Percentiles rank a stretch among this genome's conserved stretches.
Conservation (phyloP, 2,888 invertebrate species). For the Drosophila subsilvestris region DNA sequence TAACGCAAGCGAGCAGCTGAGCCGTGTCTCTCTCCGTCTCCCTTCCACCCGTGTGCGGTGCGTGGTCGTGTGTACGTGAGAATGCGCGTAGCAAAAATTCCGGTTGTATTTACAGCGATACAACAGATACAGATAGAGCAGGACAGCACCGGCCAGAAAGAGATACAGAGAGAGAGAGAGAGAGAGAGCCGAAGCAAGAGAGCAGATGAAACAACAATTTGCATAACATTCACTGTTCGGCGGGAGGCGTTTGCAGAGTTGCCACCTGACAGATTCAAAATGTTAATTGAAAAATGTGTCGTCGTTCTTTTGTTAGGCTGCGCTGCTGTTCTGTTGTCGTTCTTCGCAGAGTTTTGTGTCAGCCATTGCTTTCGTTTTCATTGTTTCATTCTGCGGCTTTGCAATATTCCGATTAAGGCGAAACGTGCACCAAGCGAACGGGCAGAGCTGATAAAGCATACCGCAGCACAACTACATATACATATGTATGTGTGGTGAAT, state of each 20-base stretch:
- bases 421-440: constrained; percentile 31
- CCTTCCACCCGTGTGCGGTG: constrained; percentile 25
- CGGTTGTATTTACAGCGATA: constrained; percentile 68
- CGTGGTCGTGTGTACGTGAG: constrained; percentile 64
- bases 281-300: background rate
- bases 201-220: constrained; percentile 20
- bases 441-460: constrained; percentile 24
- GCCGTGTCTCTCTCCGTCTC: constrained; percentile 25
- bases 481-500: background rate
- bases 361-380: constrained; percentile 9
- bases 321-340: background rate
- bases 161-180: constrained; percentile 34
- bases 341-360: background rate
- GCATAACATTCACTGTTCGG: constrained; percentile 25
- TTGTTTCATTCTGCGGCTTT: constrained; percentile 1
- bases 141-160: constrained; percentile 29
- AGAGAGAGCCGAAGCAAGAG: constrained; percentile 4
- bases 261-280: constrained; percentile 26
- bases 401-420: constrained; percentile 3
- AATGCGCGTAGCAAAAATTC: constrained; percentile 71
- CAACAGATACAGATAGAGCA: constrained; percentile 26
- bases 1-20: constrained; percentile 71
- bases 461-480: constrained; percentile 21
- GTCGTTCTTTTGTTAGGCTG: background rate
- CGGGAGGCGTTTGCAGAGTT: constrained; percentile 25